Base-by-base conservation (phyloP, 2,113 vertebrate species). In the Hiodon alosoides region DNA sequence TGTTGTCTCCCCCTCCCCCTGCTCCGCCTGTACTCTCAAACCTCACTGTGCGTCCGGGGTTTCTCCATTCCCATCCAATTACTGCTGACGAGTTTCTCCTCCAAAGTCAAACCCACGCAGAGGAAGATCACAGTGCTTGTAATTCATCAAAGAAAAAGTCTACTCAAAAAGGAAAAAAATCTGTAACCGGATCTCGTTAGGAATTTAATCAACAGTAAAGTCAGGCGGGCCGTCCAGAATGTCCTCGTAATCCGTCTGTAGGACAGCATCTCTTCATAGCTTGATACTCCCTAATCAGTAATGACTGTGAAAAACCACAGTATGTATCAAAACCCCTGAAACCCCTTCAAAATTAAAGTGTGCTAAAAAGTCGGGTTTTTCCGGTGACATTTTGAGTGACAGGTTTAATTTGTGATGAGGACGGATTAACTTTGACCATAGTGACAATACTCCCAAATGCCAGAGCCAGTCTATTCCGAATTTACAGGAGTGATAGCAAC, bases 141-240 rank as follows among this genome's bases (percentile, higher is more conserved):
- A 69, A 55, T 8, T 31, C 68, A 31, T 50, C 8, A 4, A 48
- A 69, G n/a, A 10, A 16, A 69, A 69, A 52, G 31, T 31, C 31
- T 31, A 31, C 31, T 31, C 52, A n/a, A 7, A 14, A 46, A 8
- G 51, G 51, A 7, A 5, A 55, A 8, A 3, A 5, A 10, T 7
- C 31, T 47, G 60, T 71, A 48, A 71, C 10, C 46, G n/a, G 31
- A 17, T 11, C 3, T 71, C 57, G 60, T 59, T 71, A 71, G 54
- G 70, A 60, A 71, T 71, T 71, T 46, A 71, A 60, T 71, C 60
- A 71, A 57, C 70, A 71, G 57, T 71, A 71, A 71, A 71, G 14
- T 60, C 46, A 7, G 69, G 57, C 3, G 54, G 48, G 66, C 57
- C 54, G 47, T 48, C 48, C 54, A 60, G 17, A 5, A 31, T 57